These are phyloP conservation scores for Sinocyclocheilus anophthalmus DNA, from an alignment of 2,113 vertebrate species.

Conservation along the genomic window DNA sequence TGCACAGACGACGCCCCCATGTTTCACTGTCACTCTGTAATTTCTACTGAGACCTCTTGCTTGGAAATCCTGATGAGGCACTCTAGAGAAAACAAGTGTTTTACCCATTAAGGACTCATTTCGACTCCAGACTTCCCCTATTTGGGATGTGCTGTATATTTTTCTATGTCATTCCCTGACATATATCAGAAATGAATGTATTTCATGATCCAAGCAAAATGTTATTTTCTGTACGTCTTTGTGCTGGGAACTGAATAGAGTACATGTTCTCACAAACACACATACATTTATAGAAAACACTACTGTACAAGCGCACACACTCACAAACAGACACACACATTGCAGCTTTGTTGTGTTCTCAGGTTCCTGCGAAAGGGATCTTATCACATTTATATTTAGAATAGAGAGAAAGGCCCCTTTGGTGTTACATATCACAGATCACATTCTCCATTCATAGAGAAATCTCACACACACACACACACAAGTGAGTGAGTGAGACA, in stretches of 20 bases:
- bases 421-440: conserved; percentile 67
- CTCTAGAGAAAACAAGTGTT: neutral
- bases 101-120: conserved; percentile 14
- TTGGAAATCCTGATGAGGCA: conserved; percentile 2
- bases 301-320: conserved; percentile 14
- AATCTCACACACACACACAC: neutral
- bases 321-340: conserved; percentile 41
- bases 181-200: conserved; percentile 58
- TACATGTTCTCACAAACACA: conserved; percentile 52
- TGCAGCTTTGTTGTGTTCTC: conserved; percentile 55
- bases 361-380: conserved; percentile 58
- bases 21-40: neutral
- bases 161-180: conserved; percentile 52
- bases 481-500: conserved; percentile 33
- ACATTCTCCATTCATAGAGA: conserved; percentile 54
- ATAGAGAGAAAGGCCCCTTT: conserved; percentile 46
- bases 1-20: neutral
- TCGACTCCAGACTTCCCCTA: conserved; percentile 44
- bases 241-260: conserved; percentile 59
- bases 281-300: conserved; percentile 38
- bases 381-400: conserved; percentile 77
- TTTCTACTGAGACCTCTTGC: neutral
- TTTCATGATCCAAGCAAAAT: conserved; percentile 70
- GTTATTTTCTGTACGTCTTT: conserved; percentile 67
- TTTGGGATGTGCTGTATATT: conserved; percentile 48